Base-by-base conservation (phyloP, 2,797 vertebrate genomes). In the Adelosebastes latens region DNA sequence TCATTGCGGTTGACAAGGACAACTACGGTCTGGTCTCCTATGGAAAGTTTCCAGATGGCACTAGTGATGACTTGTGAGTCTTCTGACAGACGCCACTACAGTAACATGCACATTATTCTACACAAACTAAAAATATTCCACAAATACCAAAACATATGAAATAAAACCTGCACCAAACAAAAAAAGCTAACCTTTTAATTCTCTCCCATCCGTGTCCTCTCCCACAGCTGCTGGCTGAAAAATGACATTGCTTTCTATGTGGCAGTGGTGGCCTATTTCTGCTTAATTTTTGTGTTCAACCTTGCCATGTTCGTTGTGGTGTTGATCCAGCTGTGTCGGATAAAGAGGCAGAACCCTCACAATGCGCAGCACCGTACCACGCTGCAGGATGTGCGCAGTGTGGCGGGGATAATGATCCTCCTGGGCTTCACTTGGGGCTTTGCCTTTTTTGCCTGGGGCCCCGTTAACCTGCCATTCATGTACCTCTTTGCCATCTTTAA, bases 341-440 rank as follows among this genome's bases (percentile, higher is more conserved):
- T 99, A 73, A 99, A 98, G 94, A 96, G 91, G 87, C 97, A 98
- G 92, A 99, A 99, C 86, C 97, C 97, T 29, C 96, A 99, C 10
- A 97, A 97, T 67, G 24, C 80, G 49, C 96, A 95, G 89, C 93
- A 97, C 36, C 97, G 97, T 90, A 96, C 88, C 73, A 92, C 94
- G 22, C 91, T 97, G 85, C 94, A 95, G 85, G 97, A 99, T 55
- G 75, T 96, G 24, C 96, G 97, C 74, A 99, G 98, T 16, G 94
- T 99, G 71, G 84, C 93, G 0, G 98, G 99, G 36, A 96, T 99
- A 66, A 99, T 97, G 0, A 88, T 99, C 83, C 96, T 99, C 39
- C 89, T 99, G 72, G 98, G 99, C 81, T 97, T 99, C 91, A 97
- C 98, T 2, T 99, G 98, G 99, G 98, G 98, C n/a, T 97, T 99